These are phyloP conservation scores for Sphyrna mokarran DNA, from an alignment of 2,113 vertebrate species.

Conservation along the genomic window DNA sequence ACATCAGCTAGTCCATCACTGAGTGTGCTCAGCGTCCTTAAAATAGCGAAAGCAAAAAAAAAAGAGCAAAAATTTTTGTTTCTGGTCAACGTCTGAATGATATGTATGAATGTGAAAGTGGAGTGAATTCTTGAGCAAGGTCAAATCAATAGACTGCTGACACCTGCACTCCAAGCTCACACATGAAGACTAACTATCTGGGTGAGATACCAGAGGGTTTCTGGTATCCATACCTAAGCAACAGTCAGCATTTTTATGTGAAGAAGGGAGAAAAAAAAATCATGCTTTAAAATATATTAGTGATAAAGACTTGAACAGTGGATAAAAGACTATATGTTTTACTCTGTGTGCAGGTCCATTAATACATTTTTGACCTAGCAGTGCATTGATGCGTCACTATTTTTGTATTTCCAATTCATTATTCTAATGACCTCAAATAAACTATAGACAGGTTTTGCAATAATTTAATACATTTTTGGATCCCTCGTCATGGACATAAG, in stretches of 20 bases:
- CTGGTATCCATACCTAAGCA: neutral
- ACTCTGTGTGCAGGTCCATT: neutral
- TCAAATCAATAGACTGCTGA: neutral
- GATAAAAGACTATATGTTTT: neutral
- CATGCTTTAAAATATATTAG: neutral
- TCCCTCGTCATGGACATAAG: neutral
- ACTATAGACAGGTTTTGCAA: neutral
- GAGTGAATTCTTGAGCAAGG: neutral
- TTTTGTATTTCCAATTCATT: neutral
- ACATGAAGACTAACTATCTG: neutral
- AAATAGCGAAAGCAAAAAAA: neutral
- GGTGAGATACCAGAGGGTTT: neutral
- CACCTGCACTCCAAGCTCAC: neutral
- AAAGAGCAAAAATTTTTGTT: neutral
- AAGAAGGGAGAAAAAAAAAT: neutral
- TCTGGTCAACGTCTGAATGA: neutral
- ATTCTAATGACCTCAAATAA: neutral
- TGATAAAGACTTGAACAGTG: neutral
- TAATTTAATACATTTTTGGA: neutral
- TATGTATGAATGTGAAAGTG: neutral
- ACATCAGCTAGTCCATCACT: neutral
- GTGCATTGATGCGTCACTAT: neutral
- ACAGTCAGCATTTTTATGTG: neutral
- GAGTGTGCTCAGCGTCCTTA: neutral
- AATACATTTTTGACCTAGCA: neutral